These are phyloP conservation scores for Brenthis hecate DNA, from an alignment of 2,888 invertebrate genomes.

Conservation along the genomic window DNA sequence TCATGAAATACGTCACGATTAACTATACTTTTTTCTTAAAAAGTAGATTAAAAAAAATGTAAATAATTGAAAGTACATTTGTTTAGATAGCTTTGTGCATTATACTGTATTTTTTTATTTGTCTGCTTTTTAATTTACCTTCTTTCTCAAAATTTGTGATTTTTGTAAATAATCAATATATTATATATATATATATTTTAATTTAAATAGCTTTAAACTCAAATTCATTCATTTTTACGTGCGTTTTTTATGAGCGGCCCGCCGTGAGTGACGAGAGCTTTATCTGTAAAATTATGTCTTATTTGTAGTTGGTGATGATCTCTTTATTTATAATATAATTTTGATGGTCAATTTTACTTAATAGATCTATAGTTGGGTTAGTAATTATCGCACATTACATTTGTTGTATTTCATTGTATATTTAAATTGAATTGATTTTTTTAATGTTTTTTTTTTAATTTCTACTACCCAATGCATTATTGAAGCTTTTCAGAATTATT, in stretches of 20 bases:
- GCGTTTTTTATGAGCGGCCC: constrained; percentile 41
- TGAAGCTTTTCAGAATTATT: constrained; percentile 52
- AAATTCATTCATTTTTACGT: neutral
- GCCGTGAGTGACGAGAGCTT: constrained; percentile 69
- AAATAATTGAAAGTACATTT: too few species aligned
- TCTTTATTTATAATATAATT: constrained; percentile 80
- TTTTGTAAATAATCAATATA: too few species aligned
- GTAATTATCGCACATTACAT: constrained; percentile 63
- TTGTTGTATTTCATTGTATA: constrained; percentile 53
- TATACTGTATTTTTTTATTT: too few species aligned
- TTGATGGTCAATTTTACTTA: constrained; percentile 82
- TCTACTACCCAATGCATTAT: constrained; percentile 44
- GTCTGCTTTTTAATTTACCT: too few species aligned
- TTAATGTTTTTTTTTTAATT: neutral
- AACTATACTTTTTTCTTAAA: too few species aligned
- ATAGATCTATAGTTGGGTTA: constrained; percentile 72
- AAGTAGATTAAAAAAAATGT: too few species aligned
- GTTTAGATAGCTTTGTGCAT: too few species aligned
- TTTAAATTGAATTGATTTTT: constrained; percentile 49
- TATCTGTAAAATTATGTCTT: constrained; percentile 72
- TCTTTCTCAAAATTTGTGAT: too few species aligned
- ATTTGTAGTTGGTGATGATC: constrained; percentile 77
- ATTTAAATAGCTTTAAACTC: neutral
- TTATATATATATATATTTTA: neutral
- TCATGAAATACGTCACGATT: neutral